A percentile compares a stretch with the other conserved stretches of the same genome.
Conservation (phyloP, 2,113 vertebrate genomes). For the Chiloscyllium plagiosum region DNA sequence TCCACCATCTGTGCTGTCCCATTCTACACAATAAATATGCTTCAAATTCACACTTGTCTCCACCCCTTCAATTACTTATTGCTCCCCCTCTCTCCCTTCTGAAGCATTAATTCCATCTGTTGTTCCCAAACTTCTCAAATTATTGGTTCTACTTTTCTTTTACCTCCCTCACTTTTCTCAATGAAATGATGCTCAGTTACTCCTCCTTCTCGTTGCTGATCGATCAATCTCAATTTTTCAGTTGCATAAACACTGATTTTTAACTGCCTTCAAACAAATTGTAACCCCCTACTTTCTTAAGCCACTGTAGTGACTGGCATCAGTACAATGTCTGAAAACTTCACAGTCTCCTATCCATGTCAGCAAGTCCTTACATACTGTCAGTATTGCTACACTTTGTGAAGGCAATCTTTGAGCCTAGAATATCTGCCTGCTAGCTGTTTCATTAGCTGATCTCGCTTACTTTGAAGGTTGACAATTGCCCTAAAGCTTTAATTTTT, state of each 20-base stretch:
- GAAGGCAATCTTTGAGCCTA: constrained; percentile 70
- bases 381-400: constrained; percentile 77
- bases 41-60: not conserved
- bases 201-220: not conserved
- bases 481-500: constrained; percentile 72
- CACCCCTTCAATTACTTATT: too few species aligned
- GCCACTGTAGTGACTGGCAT: not conserved
- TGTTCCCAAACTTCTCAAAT: too few species aligned
- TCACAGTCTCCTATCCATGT: constrained; percentile 81
- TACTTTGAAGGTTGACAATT: constrained; percentile 66
- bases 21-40: not conserved
- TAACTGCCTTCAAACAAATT: not conserved
- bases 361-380: constrained; percentile 70
- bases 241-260: not conserved
- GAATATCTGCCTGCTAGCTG: constrained; percentile 61
- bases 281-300: not conserved
- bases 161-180: not conserved
- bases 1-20: too few species aligned
- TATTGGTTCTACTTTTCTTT: too few species aligned
- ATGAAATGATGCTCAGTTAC: not conserved
- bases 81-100: not conserved
- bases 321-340: not conserved
- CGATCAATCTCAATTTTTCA: not conserved
- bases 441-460: constrained; percentile 81
- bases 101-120: not conserved